phyloP scores from a whole-genome alignment of 2,113 vertebrate species.

The Clinocottus analis region DNA sequence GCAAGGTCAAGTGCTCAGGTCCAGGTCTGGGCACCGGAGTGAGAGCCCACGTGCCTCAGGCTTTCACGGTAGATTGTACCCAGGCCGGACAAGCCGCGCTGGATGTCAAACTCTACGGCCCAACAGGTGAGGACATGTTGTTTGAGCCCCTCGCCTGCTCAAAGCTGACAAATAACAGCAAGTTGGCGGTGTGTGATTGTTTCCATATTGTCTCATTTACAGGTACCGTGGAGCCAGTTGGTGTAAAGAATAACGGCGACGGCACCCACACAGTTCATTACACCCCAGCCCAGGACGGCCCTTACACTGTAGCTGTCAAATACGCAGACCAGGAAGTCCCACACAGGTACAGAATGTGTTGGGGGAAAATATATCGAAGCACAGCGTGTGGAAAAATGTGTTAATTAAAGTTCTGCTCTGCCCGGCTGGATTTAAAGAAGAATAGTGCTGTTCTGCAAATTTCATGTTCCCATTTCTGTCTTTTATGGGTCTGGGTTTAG shows the following conservation, averaged over 20 bases:
- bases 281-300: conserved; percentile 90
- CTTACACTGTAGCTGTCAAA: conserved; percentile 92
- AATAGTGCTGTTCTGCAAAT: conserved; percentile 11
- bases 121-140: conserved; percentile 82
- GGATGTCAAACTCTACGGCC: conserved; percentile 90
- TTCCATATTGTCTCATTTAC: conserved; percentile 18
- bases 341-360: conserved; percentile 85
- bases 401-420: conserved; percentile 43
- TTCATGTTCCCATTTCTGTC: conserved; percentile 23
- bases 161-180: background rate
- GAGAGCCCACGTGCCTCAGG: conserved; percentile 90
- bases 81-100: conserved; percentile 89
- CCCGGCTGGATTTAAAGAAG: conserved; percentile 21
- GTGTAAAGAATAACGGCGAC: conserved; percentile 90
- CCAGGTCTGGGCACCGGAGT: conserved; percentile 90
- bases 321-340: conserved; percentile 94
- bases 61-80: conserved; percentile 91
- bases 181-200: conserved; percentile 4
- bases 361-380: background rate
- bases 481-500: conserved; percentile 28
- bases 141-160: background rate
- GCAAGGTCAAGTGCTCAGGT: conserved; percentile 94
- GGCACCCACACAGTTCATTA: conserved; percentile 94
- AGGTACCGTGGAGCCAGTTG: conserved; percentile 90
- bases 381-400: conserved; percentile 28